A percentile compares a stretch with the other conserved stretches of the same genome.
phyloP scores from a whole-genome alignment of 2,888 invertebrate genomes.

The Himalopsyche japonica region DNA sequence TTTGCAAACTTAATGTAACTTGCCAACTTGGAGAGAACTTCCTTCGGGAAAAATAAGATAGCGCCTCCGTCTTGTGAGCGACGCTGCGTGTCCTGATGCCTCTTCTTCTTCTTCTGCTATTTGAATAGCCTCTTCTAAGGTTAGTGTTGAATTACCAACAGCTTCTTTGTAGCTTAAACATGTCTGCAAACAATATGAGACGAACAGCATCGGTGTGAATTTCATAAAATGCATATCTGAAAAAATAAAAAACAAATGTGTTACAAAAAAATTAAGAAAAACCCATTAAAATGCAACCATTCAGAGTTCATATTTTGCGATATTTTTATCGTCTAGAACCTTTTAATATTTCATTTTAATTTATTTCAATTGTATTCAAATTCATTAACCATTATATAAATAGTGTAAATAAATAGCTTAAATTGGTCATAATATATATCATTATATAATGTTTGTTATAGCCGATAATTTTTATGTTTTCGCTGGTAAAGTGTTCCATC shows the following conservation, averaged over 20 bases:
- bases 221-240: neutral
- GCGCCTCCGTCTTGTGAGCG: slow-evolving; percentile 50
- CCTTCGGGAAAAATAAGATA: slow-evolving; percentile 65
- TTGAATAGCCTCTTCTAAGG: slow-evolving; percentile 20
- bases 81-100: slow-evolving; percentile 38
- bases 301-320: too few relatives aligned
- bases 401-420: too few relatives aligned
- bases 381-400: too few relatives aligned
- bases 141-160: neutral
- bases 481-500: too few relatives aligned
- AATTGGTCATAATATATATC: too few relatives aligned
- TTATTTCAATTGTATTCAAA: too few relatives aligned
- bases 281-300: too few relatives aligned
- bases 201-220: neutral
- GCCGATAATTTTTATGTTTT: too few relatives aligned
- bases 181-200: neutral
- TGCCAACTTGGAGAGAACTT: slow-evolving; percentile 64
- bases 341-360: too few relatives aligned
- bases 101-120: slow-evolving; percentile 32
- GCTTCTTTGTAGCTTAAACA: neutral
- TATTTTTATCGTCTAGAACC: too few relatives aligned
- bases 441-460: too few relatives aligned
- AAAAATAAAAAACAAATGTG: neutral
- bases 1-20: slow-evolving; percentile 41
- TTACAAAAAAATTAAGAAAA: too few relatives aligned